A percentile compares a stretch with the other conserved stretches of the same genome.
Conservation (phyloP, 1,140 invertebrate species). For the Megathymus violae region DNA sequence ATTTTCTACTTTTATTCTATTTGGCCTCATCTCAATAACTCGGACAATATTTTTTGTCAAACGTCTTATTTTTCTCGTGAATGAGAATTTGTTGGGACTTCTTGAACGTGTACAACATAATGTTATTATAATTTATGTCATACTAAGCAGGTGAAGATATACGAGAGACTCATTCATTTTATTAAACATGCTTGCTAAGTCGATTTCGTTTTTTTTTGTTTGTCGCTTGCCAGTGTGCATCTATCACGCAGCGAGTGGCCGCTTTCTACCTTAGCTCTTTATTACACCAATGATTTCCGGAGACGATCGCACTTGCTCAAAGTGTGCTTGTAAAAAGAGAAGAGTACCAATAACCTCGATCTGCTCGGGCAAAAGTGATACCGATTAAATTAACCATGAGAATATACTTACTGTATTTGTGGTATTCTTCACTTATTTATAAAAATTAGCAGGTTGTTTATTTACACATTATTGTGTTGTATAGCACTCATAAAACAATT, state of each 20-base stretch:
- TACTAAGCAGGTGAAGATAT: conserved; percentile 83
- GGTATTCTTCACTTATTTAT: conserved; percentile 32
- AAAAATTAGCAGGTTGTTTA: conserved; percentile 47
- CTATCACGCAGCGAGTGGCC: conserved; percentile 79
- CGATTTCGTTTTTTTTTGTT: conserved; percentile 78
- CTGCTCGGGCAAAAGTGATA: conserved; percentile 26
- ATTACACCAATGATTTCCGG: conserved; percentile 78
- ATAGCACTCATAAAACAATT: background rate
- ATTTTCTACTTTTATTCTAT: conserved; percentile 64
- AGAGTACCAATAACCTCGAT: conserved; percentile 26
- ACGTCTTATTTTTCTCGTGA: conserved; percentile 77
- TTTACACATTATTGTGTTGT: background rate
- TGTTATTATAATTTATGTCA: conserved; percentile 83
- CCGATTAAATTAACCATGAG: conserved; percentile 31
- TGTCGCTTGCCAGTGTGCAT: conserved; percentile 65
- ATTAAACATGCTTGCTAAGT: conserved; percentile 60
- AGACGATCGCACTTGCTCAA: conserved; percentile 37
- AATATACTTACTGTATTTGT: conserved; percentile 23
- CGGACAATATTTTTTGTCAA: conserved; percentile 68
- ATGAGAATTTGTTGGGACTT: conserved; percentile 78
- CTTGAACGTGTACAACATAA: conserved; percentile 79
- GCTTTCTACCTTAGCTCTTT: conserved; percentile 71
- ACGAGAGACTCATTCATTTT: conserved; percentile 65
- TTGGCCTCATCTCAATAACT: conserved; percentile 65
- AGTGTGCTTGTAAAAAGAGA: conserved; percentile 18